Conservation (phyloP, 2,113 vertebrate genomes). For the Xiphophorus hellerii region DNA sequence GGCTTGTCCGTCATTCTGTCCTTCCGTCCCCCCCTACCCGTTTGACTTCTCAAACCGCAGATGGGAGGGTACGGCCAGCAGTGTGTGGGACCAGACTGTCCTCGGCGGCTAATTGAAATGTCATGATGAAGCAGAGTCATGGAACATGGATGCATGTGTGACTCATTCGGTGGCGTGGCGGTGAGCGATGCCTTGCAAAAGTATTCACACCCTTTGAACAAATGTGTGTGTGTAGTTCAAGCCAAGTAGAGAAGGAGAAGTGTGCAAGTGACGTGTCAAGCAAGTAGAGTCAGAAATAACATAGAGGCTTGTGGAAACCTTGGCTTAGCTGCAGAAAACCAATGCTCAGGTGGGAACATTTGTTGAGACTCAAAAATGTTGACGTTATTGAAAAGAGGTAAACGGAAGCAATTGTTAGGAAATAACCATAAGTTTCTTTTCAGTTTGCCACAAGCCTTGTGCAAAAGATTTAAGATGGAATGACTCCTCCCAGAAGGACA, state of each 20-base stretch:
- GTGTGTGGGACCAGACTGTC: conserved; percentile 65
- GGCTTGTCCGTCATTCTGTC: conserved; percentile 58
- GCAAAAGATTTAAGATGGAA: not conserved
- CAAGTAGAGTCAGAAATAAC: too few relatives aligned
- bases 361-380: not conserved
- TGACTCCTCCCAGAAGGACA: not conserved
- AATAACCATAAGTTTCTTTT: not conserved
- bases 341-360: not conserved
- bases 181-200: not conserved
- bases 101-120: conserved; percentile 72
- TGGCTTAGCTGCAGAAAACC: too few relatives aligned
- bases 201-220: not conserved
- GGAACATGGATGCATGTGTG: conserved; percentile 48
- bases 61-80: conserved; percentile 67
- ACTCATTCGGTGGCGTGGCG: conserved; percentile 8
- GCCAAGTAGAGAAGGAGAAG: too few relatives aligned
- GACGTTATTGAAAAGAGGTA: not conserved
- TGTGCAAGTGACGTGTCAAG: too few relatives aligned
- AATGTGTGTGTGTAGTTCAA: too few relatives aligned
- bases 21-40: conserved; percentile 39
- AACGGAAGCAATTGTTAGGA: not conserved
- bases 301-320: too few relatives aligned
- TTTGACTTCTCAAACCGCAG: conserved; percentile 67
- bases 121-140: conserved; percentile 46
- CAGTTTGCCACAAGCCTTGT: not conserved